A percentile compares a stretch with the other conserved stretches of the same genome.
phyloP scores from a whole-genome alignment of 2,113 vertebrate species.

The Myotis yumanensis region DNA sequence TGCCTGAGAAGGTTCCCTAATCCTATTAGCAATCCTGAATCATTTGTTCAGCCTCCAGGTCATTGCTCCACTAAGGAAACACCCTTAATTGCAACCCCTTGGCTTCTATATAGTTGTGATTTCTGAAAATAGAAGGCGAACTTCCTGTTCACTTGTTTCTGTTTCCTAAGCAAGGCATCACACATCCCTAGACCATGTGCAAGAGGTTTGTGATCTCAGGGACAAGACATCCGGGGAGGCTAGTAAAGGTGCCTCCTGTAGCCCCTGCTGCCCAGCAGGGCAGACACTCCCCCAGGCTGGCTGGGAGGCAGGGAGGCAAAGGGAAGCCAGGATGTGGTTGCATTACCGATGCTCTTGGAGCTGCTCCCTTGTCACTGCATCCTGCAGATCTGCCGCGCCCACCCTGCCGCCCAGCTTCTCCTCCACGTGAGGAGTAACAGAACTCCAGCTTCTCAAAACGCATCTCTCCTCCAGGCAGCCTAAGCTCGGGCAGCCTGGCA shows the following conservation, averaged over 20 bases:
- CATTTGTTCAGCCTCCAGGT: neutral
- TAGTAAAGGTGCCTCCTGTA: neutral
- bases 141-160: neutral
- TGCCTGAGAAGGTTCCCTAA: neutral
- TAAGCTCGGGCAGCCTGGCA: neutral
- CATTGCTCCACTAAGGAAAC: neutral
- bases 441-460: neutral
- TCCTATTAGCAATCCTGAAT: neutral
- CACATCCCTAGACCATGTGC: neutral
- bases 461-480: neutral
- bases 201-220: neutral
- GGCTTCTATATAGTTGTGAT: constrained; percentile 18
- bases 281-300: neutral
- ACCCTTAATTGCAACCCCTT: neutral
- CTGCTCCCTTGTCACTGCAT: neutral
- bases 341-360: neutral
- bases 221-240: neutral
- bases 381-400: neutral
- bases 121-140: neutral
- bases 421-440: neutral
- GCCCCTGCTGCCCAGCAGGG: neutral
- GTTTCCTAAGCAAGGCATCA: neutral
- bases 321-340: neutral
- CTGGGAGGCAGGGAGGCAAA: neutral
- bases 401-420: neutral